Evolutionary conservation across 2,888 invertebrate species (phyloP), one percentile per base, ranked within the genome.

Genomic region (Portevinia maculata): DNA sequence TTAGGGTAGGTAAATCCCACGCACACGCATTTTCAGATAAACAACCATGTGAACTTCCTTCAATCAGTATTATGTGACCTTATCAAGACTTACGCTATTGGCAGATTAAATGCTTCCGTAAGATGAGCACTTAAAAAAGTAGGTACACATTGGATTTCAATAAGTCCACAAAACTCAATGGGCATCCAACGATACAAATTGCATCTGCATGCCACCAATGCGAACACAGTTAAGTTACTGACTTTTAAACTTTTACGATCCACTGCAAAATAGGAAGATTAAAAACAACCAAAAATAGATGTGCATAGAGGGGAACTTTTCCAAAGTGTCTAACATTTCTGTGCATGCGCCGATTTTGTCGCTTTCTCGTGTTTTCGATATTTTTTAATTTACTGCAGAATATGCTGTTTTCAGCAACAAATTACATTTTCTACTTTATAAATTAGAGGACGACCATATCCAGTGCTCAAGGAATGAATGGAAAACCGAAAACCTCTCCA

Each of bases 301-400:
- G 17, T n/a, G 11, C 24, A 13, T 11, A 13, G 46, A 6, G 17
- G 17, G 7, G 13, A 1, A 46, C 46, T 15, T 34, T 34, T 55
- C 11, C 24, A 13, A 8, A 37, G 13, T 34, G 6, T 2, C 11
- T n/a, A 24, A n/a, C 13, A 65, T 11, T 9, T 60, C 11, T 11
- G 44, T 44, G 60, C 71, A 71, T 71, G 71, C 71, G 71, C 71
- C 55, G 28, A 44, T 67, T 46, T 59, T 5, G 11, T 52, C n/a
- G 17, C 9, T 6, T 21, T 39, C 30, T 52, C 0, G 11, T n/a
- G 8, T 59, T 48, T 37, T n/a, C 3, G 2, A 7, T 37, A 30
- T 30, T 53, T 44, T 21, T 17, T 1, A n/a, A 37, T 37, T 37
- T 13, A 37, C n/a, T n/a, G 37, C 37, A 37, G 4, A 37, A 6